Conservation (phyloP, 2,888 invertebrate genomes). For the Odontocerum albicorne region DNA sequence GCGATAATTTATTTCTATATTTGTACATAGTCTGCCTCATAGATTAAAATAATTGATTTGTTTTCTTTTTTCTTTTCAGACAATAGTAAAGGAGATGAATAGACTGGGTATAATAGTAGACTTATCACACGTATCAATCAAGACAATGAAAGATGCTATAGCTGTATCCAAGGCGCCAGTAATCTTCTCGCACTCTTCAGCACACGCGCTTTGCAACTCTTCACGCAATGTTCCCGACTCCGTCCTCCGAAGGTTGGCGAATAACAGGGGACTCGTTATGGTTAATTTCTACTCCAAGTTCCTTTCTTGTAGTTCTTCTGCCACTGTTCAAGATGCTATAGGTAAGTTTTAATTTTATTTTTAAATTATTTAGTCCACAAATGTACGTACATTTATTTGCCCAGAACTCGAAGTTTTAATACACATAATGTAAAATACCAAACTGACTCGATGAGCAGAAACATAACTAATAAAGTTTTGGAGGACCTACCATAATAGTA, state of each 20-base stretch:
- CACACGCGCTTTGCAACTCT: conserved; percentile 77
- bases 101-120: conserved; percentile 87
- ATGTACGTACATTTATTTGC: no score
- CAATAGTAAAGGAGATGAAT: conserved; percentile 85
- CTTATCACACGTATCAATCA: conserved; percentile 76
- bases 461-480: no score
- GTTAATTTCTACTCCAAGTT: conserved; percentile 83
- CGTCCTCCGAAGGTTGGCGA: conserved; percentile 69
- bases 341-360: conserved; percentile 56
- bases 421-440: no score
- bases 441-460: no score
- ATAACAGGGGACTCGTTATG: conserved; percentile 84
- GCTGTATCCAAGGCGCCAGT: conserved; percentile 79
- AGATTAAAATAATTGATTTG: background rate
- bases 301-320: conserved; percentile 71
- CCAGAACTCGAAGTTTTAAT: no score
- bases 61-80: conserved; percentile 50
- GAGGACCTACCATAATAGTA: no score
- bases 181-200: conserved; percentile 84
- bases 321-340: conserved; percentile 78
- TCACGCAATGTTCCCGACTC: conserved; percentile 81
- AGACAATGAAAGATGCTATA: conserved; percentile 80
- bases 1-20: no score
- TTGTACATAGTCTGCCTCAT: no score
- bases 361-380: no score